Evolutionary conservation across 2,113 vertebrate species (phyloP).

Genomic region (Coturnix japonica): DNA sequence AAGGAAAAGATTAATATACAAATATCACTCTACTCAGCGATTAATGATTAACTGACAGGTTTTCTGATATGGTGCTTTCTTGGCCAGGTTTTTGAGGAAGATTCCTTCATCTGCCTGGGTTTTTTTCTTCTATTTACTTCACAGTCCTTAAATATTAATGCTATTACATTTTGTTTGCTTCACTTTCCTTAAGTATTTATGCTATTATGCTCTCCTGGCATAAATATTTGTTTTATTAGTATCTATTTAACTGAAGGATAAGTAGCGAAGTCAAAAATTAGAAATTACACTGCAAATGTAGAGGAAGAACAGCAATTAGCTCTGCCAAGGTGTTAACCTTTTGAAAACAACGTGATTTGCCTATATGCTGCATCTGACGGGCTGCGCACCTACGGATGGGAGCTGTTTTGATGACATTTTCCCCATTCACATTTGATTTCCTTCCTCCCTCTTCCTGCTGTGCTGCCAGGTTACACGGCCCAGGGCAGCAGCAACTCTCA

Average conservation of each 20-base stretch:
- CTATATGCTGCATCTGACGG: neutral
- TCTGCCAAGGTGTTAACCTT: neutral
- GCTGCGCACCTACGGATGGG: accelerated
- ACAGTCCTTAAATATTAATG: constrained; percentile 8
- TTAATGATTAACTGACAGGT: neutral
- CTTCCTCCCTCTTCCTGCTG: neutral
- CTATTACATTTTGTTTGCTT: neutral
- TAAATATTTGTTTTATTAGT: constrained; percentile 55
- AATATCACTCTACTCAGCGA: neutral
- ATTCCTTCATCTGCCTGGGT: neutral
- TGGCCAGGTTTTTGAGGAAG: neutral
- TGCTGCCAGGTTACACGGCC: neutral
- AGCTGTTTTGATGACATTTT: neutral
- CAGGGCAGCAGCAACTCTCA: neutral
- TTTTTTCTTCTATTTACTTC: neutral
- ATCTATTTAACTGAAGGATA: constrained; percentile 18
- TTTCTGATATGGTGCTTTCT: neutral
- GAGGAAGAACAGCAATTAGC: constrained; percentile 12
- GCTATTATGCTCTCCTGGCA: neutral
- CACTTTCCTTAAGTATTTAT: constrained; percentile 12
- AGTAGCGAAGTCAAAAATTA: neutral
- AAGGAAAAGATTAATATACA: neutral
- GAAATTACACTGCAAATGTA: neutral
- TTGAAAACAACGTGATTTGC: accelerated
- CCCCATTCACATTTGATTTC: neutral